Evolutionary conservation across 2,797 vertebrate genomes (phyloP).

Genomic region (Sebastes diploproa): DNA sequence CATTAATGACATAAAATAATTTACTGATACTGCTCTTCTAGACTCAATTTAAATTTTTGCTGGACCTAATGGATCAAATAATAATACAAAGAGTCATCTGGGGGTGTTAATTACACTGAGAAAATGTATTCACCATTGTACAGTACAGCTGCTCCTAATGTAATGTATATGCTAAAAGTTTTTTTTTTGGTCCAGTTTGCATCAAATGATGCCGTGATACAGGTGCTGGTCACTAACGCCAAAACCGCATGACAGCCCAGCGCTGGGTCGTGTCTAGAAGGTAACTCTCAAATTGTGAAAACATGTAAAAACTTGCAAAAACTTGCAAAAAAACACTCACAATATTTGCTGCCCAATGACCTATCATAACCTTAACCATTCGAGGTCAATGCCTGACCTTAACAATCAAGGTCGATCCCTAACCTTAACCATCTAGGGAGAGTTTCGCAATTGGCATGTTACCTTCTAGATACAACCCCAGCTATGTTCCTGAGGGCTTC

Average conservation of each 20-base stretch:
- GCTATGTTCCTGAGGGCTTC: not conserved
- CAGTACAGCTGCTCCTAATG: not conserved
- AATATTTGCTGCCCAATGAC: too few species aligned
- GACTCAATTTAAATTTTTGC: not conserved
- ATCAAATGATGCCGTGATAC: not conserved
- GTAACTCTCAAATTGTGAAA: too few species aligned
- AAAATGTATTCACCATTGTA: not conserved
- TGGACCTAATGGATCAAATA: too few species aligned
- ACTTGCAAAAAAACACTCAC: too few species aligned
- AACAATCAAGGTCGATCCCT: too few species aligned
- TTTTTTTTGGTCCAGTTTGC: not conserved
- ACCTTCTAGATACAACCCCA: too few species aligned
- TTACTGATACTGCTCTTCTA: not conserved
- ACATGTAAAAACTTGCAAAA: too few species aligned
- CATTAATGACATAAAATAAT: not conserved
- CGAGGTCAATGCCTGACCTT: too few species aligned
- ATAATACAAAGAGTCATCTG: too few species aligned
- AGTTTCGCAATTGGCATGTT: too few species aligned
- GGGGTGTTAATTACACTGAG: not conserved
- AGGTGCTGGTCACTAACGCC: too few species aligned
- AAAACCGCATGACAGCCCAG: not conserved
- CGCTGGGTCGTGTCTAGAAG: not conserved
- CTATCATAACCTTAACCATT: not conserved
- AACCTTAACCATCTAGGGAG: too few species aligned
- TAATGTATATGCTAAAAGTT: not conserved